Conservation (phyloP, 1,140 invertebrate species). For the Drosophila yakuba region DNA sequence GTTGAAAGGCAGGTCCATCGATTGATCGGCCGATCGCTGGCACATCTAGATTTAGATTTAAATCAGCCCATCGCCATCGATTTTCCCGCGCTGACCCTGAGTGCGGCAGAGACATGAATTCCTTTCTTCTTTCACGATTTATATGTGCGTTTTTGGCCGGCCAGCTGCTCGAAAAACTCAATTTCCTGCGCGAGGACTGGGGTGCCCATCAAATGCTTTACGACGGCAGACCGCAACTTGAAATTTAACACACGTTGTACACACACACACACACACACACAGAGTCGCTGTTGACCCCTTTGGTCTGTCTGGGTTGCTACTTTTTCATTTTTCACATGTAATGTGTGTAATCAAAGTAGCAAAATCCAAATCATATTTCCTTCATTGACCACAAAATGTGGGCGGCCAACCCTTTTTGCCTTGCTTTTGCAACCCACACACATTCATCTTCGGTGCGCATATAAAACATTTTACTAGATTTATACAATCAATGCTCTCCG, state of each 20-base stretch:
- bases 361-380: constrained; percentile 84
- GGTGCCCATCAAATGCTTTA: constrained; percentile 76
- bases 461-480: constrained; percentile 82
- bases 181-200: constrained; percentile 68
- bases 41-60: constrained; percentile 65
- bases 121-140: constrained; percentile 40
- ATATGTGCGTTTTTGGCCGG: constrained; percentile 42
- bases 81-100: constrained; percentile 71
- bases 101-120: constrained; percentile 53
- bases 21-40: constrained; percentile 39
- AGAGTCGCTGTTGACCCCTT: constrained; percentile 51
- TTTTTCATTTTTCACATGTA: constrained; percentile 82
- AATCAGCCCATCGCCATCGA: constrained; percentile 61
- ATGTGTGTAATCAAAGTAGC: constrained; percentile 83
- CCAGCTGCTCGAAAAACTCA: constrained; percentile 76
- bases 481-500: constrained; percentile 71
- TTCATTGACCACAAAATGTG: constrained; percentile 81
- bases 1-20: constrained; percentile 69
- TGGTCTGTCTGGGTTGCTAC: constrained; percentile 56
- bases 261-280: constrained; percentile 13
- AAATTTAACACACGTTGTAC: constrained; percentile 77
- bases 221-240: constrained; percentile 52
- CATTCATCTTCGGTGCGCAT: constrained; percentile 59
- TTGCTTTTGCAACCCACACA: constrained; percentile 4
- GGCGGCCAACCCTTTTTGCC: constrained; percentile 66